phyloP scores from a whole-genome alignment of 2,888 invertebrate species.

The Ypsolopha sequella region DNA sequence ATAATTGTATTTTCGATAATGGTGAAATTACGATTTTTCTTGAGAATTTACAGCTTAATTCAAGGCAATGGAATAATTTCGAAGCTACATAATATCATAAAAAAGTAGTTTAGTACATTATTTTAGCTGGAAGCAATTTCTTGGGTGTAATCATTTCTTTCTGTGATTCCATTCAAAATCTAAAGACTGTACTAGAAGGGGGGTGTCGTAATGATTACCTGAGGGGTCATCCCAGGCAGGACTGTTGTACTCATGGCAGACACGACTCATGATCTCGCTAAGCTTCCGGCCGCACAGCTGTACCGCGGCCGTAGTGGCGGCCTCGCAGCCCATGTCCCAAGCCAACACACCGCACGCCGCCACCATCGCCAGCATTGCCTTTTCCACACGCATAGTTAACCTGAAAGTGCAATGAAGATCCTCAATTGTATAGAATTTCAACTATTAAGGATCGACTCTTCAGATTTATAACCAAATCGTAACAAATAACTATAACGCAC shows the following conservation, averaged over 20 bases:
- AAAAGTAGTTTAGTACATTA: too few relatives aligned
- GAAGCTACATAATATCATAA: too few relatives aligned
- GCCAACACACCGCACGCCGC: constrained; percentile 29
- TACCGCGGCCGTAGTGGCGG: constrained; percentile 34
- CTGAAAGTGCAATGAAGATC: background rate
- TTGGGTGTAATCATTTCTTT: background rate
- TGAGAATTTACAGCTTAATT: too few relatives aligned
- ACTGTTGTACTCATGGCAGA: constrained; percentile 58
- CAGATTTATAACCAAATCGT: too few relatives aligned
- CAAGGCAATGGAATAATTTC: too few relatives aligned
- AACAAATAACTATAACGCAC: too few relatives aligned
- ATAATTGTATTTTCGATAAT: too few relatives aligned
- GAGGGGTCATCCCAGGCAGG: constrained; percentile 42
- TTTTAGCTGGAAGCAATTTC: background rate
- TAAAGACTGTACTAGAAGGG: too few relatives aligned
- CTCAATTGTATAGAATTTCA: too few relatives aligned
- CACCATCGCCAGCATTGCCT: constrained; percentile 32
- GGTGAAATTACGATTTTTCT: too few relatives aligned
- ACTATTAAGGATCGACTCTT: too few relatives aligned
- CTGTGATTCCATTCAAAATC: background rate
- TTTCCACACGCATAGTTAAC: constrained; percentile 37
- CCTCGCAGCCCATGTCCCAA: constrained; percentile 29
- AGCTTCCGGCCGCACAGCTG: constrained; percentile 55
- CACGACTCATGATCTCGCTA: constrained; percentile 52
- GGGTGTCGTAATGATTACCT: background rate